Base-by-base conservation (phyloP, 2,888 invertebrate species). In the Lamellibrachia columna region DNA sequence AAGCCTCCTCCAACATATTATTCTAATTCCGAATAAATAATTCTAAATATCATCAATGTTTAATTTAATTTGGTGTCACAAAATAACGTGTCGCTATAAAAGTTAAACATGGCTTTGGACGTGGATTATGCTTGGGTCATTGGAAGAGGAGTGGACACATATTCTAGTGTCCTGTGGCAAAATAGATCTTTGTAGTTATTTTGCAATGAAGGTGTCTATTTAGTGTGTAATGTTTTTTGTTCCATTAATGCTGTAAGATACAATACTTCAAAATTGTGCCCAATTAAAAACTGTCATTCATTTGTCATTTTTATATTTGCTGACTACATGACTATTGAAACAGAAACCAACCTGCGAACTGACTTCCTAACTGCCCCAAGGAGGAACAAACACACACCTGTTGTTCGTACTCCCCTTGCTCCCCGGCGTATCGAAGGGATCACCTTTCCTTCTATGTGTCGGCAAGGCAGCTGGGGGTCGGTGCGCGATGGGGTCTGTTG, bases 391-490 rank as follows among this genome's bases (percentile, higher is more conserved):
- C 75, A 15, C 15, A 75, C 40, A 93, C 93, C 92, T 93, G 91
- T 93, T 93, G 91, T 92, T 92, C 8, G 90, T 92, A 52, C 91
- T 92, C 4, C 92, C 53, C 53, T 91, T 92, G 58, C 55, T 75
- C 75, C 75, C 53, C 1, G 15, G 15, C 2, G 60, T 92, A 91
- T 52, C 53, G 75, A 92, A 92, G 4, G 93, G 90, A 91, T 93
- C 93, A 60, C 91, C 90, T 55, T 92, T n/a, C 90, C 28, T 60
- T 53, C 93, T 94, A 52, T 93, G 94, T 92, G 94, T 95, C 52
- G 96, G 96, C 60, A 96, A 95, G 9, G 95, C 95, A 7, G 95
- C 95, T 3, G 96, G 95, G 9, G 95, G 95, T 53, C 96, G 94
- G 91, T 93, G 93, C 92, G 94, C 75, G 22, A 75, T 22, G 22